Conservation (phyloP, 2,888 invertebrate species). For the Masnerella sp. region DNA sequence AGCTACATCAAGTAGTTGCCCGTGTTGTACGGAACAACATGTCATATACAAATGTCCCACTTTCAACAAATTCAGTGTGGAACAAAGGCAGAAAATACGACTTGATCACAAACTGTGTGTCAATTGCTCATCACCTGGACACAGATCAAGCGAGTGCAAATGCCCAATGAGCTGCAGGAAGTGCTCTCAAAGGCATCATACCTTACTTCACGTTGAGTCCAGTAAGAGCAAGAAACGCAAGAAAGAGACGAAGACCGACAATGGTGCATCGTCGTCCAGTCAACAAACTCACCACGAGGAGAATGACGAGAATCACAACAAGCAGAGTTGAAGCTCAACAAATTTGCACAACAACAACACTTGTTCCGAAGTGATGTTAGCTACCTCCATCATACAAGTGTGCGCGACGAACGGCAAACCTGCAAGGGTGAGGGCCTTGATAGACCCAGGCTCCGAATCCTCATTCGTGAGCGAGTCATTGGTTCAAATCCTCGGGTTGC, state of each 20-base stretch:
- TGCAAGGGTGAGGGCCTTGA: constrained; percentile 18
- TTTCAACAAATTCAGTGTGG: background rate
- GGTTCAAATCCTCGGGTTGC: constrained; percentile 10
- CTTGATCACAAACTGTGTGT: constrained; percentile 2
- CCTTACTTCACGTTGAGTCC: constrained; percentile 5
- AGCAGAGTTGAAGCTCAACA: no score
- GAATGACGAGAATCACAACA: no score
- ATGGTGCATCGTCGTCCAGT: no score
- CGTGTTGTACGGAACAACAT: no score
- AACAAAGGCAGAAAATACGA: background rate
- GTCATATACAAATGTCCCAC: no score
- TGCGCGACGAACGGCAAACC: constrained; percentile 1
- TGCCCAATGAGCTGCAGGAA: background rate
- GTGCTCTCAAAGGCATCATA: no score
- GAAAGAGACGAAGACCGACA: no score
- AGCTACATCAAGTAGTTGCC: no score
- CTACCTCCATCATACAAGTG: constrained; percentile 9
- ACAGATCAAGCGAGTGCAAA: background rate
- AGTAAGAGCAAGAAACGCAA: no score
- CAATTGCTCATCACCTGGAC: constrained; percentile 6
- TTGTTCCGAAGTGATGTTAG: constrained; percentile 14
- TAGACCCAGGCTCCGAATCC: constrained; percentile 34
- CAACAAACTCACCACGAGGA: no score
- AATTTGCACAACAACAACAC: background rate
- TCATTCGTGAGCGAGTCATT: constrained; percentile 23